Conservation (phyloP, 2,113 vertebrate genomes). For the Camelus bactrianus region DNA sequence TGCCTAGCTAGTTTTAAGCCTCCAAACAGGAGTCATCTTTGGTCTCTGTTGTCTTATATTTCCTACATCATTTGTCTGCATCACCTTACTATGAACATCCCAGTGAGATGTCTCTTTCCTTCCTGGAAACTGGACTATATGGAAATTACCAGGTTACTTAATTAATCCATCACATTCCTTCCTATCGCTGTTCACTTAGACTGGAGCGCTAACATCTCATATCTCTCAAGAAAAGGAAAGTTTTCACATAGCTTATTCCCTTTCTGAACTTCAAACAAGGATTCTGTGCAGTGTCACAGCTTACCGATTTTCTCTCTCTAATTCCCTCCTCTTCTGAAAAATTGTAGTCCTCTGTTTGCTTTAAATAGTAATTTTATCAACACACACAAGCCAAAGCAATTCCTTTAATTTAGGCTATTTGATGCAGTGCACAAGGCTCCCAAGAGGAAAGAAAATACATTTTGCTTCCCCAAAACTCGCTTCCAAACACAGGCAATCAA, state of each 20-base stretch:
- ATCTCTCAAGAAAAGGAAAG: neutral
- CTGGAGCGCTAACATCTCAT: neutral
- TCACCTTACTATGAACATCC: neutral
- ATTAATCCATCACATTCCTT: neutral
- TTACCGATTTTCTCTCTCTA: constrained; percentile 59
- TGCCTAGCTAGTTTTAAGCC: neutral
- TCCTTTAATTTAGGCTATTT: constrained; percentile 75
- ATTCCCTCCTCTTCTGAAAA: constrained; percentile 69
- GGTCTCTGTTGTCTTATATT: neutral
- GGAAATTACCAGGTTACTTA: constrained; percentile 26
- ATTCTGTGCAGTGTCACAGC: constrained; percentile 46
- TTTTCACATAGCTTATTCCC: constrained; percentile 15
- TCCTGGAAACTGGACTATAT: neutral
- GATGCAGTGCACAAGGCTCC: constrained; percentile 57
- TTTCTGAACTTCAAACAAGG: constrained; percentile 45
- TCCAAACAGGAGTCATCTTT: neutral
- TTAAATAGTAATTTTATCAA: constrained; percentile 75
- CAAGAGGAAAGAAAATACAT: constrained; percentile 62
- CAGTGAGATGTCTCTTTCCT: neutral
- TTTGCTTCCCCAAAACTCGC: constrained; percentile 65
- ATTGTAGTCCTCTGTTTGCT: constrained; percentile 67
- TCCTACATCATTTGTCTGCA: neutral
- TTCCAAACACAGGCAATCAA: constrained; percentile 67
- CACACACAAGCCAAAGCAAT: constrained; percentile 46
- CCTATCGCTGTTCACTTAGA: constrained; percentile 3